Conservation (phyloP, 2,888 invertebrate genomes). For the Morpho deidamia region DNA sequence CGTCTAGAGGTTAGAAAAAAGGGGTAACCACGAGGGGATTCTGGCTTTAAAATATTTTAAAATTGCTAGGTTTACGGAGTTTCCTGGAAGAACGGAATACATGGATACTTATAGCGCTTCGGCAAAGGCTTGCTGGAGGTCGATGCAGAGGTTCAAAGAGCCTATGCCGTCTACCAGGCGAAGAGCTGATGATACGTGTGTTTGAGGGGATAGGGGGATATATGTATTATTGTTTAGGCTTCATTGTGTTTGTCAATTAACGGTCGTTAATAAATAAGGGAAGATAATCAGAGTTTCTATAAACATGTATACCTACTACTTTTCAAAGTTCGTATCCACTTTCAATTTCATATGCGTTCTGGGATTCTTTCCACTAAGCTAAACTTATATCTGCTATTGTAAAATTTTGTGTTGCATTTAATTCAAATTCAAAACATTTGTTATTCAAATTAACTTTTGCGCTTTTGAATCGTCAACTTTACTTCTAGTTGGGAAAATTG, state of each 20-base stretch:
- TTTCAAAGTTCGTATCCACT: neutral
- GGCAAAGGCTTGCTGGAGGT: constrained; percentile 78
- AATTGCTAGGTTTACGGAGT: constrained; percentile 60
- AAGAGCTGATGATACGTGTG: constrained; percentile 75
- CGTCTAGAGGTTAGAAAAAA: too few species aligned
- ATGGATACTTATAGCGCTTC: constrained; percentile 79
- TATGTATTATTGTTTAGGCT: neutral
- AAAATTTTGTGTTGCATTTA: too few species aligned
- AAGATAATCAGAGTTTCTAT: constrained; percentile 23
- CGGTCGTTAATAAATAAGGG: constrained; percentile 23
- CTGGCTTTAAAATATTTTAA: neutral
- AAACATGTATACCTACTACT: too few species aligned
- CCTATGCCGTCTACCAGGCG: constrained; percentile 80
- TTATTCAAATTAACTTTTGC: too few species aligned
- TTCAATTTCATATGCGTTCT: too few species aligned
- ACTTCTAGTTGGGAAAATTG: too few species aligned
- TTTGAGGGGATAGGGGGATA: constrained; percentile 33
- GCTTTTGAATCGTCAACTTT: too few species aligned
- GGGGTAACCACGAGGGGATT: too few species aligned
- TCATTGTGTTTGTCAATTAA: constrained; percentile 8
- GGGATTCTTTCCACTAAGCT: too few species aligned
- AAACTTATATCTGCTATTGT: too few species aligned
- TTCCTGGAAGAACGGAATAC: constrained; percentile 80
- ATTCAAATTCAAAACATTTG: too few species aligned
- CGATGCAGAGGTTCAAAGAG: constrained; percentile 80